These are phyloP conservation scores for Galemys pyrenaicus DNA, from an alignment of 2,113 vertebrate genomes.

Conservation along the genomic window DNA sequence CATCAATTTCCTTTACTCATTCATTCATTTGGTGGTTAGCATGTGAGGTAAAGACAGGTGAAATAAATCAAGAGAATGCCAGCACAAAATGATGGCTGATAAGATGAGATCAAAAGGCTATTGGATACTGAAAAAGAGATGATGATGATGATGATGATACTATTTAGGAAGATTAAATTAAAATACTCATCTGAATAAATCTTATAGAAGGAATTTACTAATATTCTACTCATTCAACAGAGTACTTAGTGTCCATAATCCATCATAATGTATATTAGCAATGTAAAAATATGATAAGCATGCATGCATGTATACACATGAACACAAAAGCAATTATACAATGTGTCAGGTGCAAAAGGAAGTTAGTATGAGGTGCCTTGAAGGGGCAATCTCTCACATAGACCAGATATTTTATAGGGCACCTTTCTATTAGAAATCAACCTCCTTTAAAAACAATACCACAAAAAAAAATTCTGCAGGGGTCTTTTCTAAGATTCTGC, in stretches of 20 bases:
- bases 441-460: background rate
- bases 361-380: background rate
- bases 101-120: background rate
- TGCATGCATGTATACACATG: background rate
- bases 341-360: background rate
- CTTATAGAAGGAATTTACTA: background rate
- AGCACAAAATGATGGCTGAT: background rate
- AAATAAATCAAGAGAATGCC: slow-evolving; percentile 5
- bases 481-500: slow-evolving; percentile 7
- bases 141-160: background rate
- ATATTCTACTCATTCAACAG: background rate
- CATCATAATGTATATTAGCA: background rate
- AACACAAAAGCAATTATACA: background rate
- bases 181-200: background rate
- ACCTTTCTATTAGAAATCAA: background rate
- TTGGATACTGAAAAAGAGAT: background rate
- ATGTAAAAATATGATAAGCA: background rate
- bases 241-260: background rate
- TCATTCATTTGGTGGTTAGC: background rate
- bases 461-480: background rate
- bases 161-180: slow-evolving; percentile 7
- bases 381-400: background rate
- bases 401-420: background rate
- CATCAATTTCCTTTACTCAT: background rate
- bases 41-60: background rate